Evolutionary conservation across 2,797 vertebrate genomes (phyloP).

Genomic region (Sebastes nivosus): DNA sequence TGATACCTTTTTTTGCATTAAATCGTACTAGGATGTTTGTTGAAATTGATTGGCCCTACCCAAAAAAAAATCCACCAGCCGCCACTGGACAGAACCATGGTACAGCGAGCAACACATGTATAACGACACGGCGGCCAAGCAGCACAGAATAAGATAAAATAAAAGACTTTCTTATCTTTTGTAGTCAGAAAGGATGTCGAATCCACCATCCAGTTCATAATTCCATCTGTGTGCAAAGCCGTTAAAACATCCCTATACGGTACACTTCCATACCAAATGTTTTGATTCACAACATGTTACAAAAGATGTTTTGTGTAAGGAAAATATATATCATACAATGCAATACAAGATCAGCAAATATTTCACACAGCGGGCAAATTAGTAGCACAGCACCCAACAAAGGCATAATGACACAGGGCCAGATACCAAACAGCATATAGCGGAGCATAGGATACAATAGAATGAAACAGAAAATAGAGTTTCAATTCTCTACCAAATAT

Average conservation of each 20-base stretch:
- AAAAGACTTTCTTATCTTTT: background rate
- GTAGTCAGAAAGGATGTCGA: background rate
- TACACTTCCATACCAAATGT: background rate
- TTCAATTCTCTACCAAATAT: background rate
- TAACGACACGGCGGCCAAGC: background rate
- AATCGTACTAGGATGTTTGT: no score
- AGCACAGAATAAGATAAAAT: background rate
- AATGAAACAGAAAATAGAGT: background rate
- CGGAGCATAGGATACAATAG: rapidly evolving
- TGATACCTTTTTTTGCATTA: no score
- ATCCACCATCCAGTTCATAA: background rate
- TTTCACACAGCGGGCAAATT: background rate
- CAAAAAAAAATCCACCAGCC: no score
- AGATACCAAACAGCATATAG: background rate
- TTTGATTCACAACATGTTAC: background rate
- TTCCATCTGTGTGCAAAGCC: background rate
- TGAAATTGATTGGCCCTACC: no score
- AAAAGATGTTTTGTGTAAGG: background rate
- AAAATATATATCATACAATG: background rate
- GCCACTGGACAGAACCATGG: background rate
- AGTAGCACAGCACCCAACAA: background rate
- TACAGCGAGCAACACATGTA: background rate
- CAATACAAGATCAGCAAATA: background rate
- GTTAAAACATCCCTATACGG: background rate
- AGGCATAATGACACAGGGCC: background rate